phyloP scores from a whole-genome alignment of 1,140 invertebrate genomes.

The Oedothorax gibbosus region DNA sequence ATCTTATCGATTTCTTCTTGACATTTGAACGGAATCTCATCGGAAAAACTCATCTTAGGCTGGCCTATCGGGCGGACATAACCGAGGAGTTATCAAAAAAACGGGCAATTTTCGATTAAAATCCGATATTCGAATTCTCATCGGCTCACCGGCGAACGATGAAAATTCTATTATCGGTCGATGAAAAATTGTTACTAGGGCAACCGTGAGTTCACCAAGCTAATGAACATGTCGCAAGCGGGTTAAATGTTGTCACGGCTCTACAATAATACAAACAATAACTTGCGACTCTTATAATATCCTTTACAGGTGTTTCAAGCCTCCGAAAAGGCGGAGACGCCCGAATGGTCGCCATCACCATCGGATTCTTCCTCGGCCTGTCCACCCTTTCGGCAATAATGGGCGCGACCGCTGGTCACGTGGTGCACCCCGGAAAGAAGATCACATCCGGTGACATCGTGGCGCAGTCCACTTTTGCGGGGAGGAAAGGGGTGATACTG shows the following conservation, averaged over 20 bases:
- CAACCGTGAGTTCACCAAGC: no score
- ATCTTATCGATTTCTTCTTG: no score
- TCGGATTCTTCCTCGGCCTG: slow-evolving; percentile 39
- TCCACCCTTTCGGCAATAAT: slow-evolving; percentile 39
- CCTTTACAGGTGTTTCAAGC: slow-evolving; percentile 34
- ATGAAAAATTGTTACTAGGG: no score
- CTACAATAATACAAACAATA: background rate
- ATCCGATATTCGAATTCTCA: no score
- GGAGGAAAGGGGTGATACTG: slow-evolving; percentile 47
- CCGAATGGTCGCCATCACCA: slow-evolving; percentile 53
- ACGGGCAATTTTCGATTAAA: no score
- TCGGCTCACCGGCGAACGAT: no score
- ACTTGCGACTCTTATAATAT: background rate
- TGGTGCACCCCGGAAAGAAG: slow-evolving; percentile 40
- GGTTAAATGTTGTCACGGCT: background rate
- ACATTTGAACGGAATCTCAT: no score
- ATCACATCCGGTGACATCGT: background rate
- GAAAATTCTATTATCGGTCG: no score
- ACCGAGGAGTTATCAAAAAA: no score
- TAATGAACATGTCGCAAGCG: background rate
- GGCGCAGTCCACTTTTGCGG: slow-evolving; percentile 6
- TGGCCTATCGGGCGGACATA: no score
- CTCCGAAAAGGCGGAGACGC: slow-evolving; percentile 52
- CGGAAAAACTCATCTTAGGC: no score
- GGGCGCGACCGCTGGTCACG: slow-evolving; percentile 43